A percentile compares a stretch with the other conserved stretches of the same genome.
These are phyloP conservation scores for Gymnodraco acuticeps DNA, from an alignment of 2,797 vertebrate species.

Conservation along the genomic window DNA sequence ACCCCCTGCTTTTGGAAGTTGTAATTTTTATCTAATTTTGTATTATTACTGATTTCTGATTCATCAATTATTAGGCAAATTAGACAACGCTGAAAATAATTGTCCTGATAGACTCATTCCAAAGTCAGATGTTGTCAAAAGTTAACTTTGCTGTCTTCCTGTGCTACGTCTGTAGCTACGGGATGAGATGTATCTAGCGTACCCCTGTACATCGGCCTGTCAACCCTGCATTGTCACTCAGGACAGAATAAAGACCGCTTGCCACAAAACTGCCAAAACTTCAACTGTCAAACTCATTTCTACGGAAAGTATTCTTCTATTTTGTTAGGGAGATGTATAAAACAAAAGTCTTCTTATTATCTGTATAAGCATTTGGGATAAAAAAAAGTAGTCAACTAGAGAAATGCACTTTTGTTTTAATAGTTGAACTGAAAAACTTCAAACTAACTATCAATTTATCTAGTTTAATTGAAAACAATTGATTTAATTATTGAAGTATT, in stretches of 20 bases:
- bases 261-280: neutral
- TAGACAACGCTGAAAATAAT: neutral
- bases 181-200: neutral
- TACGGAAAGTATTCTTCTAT: neutral
- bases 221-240: neutral
- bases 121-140: neutral
- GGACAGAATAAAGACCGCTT: neutral
- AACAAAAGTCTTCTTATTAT: neutral
- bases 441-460: neutral
- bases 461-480: neutral
- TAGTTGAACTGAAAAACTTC: neutral
- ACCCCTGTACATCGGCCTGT: neutral
- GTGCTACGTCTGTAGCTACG: neutral
- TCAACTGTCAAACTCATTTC: neutral
- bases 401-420: neutral
- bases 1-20: neutral
- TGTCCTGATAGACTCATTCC: neutral
- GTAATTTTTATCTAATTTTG: neutral
- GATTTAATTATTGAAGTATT: neutral
- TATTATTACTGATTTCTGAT: neutral
- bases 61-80: neutral
- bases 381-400: neutral
- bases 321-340: neutral
- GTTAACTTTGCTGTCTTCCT: neutral
- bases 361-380: neutral